Conservation (phyloP, 1,140 invertebrate genomes). For the Brachionus rubens region DNA sequence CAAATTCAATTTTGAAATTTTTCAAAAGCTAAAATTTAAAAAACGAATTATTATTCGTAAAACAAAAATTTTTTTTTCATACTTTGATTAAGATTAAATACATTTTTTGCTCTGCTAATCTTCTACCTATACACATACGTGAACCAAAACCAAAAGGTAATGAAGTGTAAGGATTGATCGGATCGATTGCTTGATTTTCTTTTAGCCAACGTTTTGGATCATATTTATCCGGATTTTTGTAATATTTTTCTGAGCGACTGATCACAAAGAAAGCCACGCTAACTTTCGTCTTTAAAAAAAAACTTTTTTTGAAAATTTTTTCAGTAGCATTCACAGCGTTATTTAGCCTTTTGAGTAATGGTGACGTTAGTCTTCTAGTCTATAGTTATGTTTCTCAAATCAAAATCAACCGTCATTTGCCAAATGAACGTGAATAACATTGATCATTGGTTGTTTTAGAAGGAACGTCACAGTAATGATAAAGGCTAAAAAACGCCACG, state of each 20-base stretch:
- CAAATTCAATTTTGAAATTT: constrained; percentile 30
- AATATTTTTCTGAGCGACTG: constrained; percentile 26
- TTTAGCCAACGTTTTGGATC: constrained; percentile 54
- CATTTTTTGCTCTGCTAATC: constrained; percentile 83
- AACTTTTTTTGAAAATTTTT: too few species aligned
- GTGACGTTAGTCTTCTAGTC: too few species aligned
- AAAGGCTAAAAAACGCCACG: too few species aligned
- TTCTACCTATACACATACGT: constrained; percentile 77
- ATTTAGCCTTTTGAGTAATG: too few species aligned
- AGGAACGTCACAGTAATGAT: too few species aligned
- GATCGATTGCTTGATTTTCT: constrained; percentile 59
- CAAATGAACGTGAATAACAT: too few species aligned
- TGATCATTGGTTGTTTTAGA: too few species aligned
- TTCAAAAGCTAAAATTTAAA: background rate
- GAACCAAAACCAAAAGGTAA: constrained; percentile 85
- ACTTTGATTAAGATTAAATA: constrained; percentile 43
- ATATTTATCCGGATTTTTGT: constrained; percentile 51
- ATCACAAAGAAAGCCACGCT: background rate
- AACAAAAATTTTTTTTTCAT: background rate
- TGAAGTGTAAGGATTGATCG: constrained; percentile 71
- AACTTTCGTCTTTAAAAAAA: background rate
- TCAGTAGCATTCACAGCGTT: too few species aligned
- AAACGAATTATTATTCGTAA: background rate
- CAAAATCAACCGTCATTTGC: too few species aligned
- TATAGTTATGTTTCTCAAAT: too few species aligned